These are phyloP conservation scores for Alcis repandata DNA, from an alignment of 2,888 invertebrate species.

Conservation along the genomic window DNA sequence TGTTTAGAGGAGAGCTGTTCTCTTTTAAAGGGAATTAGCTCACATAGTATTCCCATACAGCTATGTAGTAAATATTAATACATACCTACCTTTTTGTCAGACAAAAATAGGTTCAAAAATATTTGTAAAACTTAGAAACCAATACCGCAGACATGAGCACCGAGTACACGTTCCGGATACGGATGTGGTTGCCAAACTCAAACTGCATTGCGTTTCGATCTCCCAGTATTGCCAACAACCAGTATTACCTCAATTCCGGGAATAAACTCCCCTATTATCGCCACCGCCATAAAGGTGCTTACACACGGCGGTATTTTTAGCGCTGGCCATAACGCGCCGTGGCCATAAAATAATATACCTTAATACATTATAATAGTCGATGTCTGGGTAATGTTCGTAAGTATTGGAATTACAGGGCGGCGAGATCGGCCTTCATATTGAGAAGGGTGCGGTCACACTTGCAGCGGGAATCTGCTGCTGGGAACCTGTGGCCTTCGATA, in stretches of 20 bases:
- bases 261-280: constrained; percentile 34
- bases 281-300: constrained; percentile 58
- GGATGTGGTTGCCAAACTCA: constrained; percentile 14
- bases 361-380: constrained; percentile 86
- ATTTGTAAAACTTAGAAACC: no score
- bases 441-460: constrained; percentile 55
- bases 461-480: constrained; percentile 42
- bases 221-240: constrained; percentile 8
- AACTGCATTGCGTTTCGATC: not conserved
- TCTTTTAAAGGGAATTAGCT: no score
- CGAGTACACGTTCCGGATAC: constrained; percentile 11
- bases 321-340: constrained; percentile 74
- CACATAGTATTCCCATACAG: no score
- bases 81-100: no score
- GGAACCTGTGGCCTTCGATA: no score
- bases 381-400: constrained; percentile 83
- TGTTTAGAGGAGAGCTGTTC: no score
- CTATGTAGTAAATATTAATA: no score
- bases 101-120: no score
- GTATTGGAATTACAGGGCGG: constrained; percentile 86
- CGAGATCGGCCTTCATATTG: constrained; percentile 73
- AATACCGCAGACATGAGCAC: not conserved
- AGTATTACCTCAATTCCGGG: constrained; percentile 23
- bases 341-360: constrained; percentile 84
- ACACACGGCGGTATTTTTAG: constrained; percentile 77